phyloP scores from a whole-genome alignment of 2,888 invertebrate species.

The Andricus quercusramuli region DNA sequence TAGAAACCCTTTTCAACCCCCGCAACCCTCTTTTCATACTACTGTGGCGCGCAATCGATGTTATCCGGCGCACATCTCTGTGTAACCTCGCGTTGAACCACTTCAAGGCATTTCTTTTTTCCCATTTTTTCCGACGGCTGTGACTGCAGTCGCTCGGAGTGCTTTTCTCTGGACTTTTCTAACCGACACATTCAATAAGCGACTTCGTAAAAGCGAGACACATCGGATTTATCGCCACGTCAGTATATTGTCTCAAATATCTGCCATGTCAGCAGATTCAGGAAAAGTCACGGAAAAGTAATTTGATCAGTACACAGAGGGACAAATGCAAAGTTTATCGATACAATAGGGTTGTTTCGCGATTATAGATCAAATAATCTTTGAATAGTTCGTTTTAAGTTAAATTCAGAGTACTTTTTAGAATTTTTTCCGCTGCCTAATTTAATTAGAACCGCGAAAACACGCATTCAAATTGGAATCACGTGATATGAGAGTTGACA shows the following conservation, averaged over 20 bases:
- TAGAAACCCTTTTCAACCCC: conserved; percentile 13
- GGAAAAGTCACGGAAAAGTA: not conserved
- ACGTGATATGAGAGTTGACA: too few relatives aligned
- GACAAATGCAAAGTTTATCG: too few relatives aligned
- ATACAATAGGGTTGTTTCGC: not conserved
- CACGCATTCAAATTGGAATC: too few relatives aligned
- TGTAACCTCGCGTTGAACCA: conserved; percentile 31
- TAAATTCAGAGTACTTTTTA: too few relatives aligned
- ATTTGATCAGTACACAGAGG: not conserved
- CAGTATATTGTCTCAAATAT: not conserved
- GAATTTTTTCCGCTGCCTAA: too few relatives aligned
- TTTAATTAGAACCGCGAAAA: too few relatives aligned
- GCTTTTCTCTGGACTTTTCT: not conserved
- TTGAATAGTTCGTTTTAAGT: too few relatives aligned
- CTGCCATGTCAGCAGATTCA: not conserved
- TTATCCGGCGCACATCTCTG: conserved; percentile 28
- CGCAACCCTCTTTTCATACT: conserved; percentile 11
- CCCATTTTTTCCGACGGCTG: not conserved
- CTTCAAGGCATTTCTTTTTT: conserved; percentile 27
- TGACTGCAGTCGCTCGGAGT: not conserved
- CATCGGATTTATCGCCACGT: conserved; percentile 6
- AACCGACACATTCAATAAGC: conserved; percentile 5
- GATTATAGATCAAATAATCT: too few relatives aligned
- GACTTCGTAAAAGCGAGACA: conserved; percentile 11
- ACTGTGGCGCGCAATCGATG: conserved; percentile 30